Conservation (phyloP, 1,140 invertebrate species). For the Lepidurus packardi region DNA sequence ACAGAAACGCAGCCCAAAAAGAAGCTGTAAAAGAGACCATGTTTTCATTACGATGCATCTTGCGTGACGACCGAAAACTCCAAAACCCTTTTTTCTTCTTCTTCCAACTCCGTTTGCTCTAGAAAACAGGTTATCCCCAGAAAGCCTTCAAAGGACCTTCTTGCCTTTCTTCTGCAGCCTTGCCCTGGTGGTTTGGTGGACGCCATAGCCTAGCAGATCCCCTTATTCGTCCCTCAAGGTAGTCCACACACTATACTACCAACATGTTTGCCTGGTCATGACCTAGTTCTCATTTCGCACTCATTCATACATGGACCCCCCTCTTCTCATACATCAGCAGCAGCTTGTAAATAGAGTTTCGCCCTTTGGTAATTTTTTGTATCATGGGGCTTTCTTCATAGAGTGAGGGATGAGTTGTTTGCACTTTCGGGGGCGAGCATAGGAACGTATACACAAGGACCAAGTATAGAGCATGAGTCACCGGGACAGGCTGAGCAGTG, state of each 20-base stretch:
- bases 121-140: background rate
- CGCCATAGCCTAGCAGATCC: background rate
- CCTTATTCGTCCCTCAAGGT: constrained; percentile 8
- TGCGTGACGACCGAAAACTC: constrained; percentile 10
- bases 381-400: background rate
- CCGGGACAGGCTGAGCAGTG: constrained; percentile 13
- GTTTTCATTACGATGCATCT: background rate
- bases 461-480: constrained; percentile 17
- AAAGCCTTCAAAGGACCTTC: constrained; percentile 21
- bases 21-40: background rate
- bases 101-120: background rate
- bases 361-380: background rate
- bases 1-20: background rate
- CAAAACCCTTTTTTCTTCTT: background rate
- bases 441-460: background rate
- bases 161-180: background rate
- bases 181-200: background rate
- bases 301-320: background rate
- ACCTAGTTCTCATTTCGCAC: constrained; percentile 8
- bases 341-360: background rate
- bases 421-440: background rate
- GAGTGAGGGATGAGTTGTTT: background rate
- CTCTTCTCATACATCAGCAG: no score
- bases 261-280: constrained; percentile 5
- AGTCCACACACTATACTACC: background rate